These are phyloP conservation scores for Pyrochroa serraticornis DNA, from an alignment of 2,888 invertebrate genomes.

Conservation along the genomic window DNA sequence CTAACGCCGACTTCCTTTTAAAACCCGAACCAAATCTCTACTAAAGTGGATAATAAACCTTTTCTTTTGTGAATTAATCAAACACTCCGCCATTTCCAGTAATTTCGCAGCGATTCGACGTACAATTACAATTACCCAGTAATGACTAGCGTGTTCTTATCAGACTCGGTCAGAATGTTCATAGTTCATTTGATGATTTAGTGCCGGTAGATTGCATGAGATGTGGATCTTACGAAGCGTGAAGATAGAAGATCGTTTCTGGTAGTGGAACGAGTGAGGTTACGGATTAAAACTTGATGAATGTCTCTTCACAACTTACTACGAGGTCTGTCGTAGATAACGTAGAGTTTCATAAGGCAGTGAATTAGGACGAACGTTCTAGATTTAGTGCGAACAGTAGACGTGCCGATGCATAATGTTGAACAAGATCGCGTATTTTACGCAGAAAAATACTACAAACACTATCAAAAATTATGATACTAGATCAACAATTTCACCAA, in stretches of 20 bases:
- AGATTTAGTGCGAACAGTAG: constrained; percentile 23
- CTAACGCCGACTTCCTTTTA: no score
- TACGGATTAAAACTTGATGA: constrained; percentile 36
- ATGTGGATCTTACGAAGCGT: constrained; percentile 29
- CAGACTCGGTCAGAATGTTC: constrained; percentile 21
- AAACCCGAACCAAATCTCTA: no score
- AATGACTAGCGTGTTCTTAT: constrained; percentile 28
- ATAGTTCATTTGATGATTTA: constrained; percentile 34
- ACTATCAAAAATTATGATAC: background rate
- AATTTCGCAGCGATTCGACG: constrained; percentile 23
- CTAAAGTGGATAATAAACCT: background rate
- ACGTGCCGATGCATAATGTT: constrained; percentile 28
- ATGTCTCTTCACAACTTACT: constrained; percentile 33
- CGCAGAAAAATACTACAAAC: background rate
- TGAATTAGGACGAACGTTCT: constrained; percentile 25
- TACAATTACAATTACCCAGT: constrained; percentile 30
- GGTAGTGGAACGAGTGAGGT: constrained; percentile 27
- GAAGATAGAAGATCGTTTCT: constrained; percentile 29
- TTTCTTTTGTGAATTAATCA: constrained; percentile 13
- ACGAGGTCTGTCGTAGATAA: constrained; percentile 27
- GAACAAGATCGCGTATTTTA: background rate
- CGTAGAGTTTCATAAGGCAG: constrained; percentile 25
- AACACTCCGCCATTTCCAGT: constrained; percentile 10
- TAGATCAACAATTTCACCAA: no score
- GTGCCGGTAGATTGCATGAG: constrained; percentile 29